Evolutionary conservation across 2,888 invertebrate genomes (phyloP).

Genomic region (Gastrophysa polygoni): DNA sequence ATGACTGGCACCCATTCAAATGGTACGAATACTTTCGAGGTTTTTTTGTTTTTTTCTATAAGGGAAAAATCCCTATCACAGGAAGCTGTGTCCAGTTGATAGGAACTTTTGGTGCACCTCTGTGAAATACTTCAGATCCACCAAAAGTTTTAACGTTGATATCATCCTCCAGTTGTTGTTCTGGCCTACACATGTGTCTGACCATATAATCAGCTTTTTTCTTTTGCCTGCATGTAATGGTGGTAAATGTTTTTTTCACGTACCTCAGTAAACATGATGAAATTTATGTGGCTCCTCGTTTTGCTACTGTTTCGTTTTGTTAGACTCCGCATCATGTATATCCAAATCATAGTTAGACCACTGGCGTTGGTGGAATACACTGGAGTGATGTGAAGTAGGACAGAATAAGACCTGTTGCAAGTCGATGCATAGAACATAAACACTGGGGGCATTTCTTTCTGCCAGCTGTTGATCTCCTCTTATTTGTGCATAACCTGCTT

Average conservation of each 20-base stretch:
- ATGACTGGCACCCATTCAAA: constrained; percentile 2
- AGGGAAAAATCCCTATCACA: constrained; percentile 6
- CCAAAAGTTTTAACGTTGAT: too few relatives aligned
- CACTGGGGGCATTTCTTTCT: background rate
- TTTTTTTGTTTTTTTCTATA: constrained; percentile 1
- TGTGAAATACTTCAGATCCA: too few relatives aligned
- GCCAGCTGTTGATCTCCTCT: constrained; percentile 3
- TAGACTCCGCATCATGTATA: too few relatives aligned
- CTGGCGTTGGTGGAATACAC: constrained; percentile 8
- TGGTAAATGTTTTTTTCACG: constrained; percentile 3
- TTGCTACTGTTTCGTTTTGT: constrained; percentile 4
- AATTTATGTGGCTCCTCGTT: too few relatives aligned
- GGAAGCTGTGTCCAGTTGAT: constrained; percentile 8
- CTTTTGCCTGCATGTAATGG: background rate
- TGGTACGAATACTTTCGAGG: background rate
- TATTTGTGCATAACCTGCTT: background rate
- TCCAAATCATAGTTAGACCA: background rate
- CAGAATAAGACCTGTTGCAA: constrained; percentile 9
- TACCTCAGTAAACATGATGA: background rate
- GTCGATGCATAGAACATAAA: constrained; percentile 8
- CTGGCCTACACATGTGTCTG: too few relatives aligned
- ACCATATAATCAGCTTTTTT: too few relatives aligned
- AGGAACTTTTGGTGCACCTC: too few relatives aligned
- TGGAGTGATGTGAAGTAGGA: constrained; percentile 9
- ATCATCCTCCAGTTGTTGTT: too few relatives aligned